These are phyloP conservation scores for Salvelinus namaycush DNA, from an alignment of 2,113 vertebrate genomes.

Conservation along the genomic window DNA sequence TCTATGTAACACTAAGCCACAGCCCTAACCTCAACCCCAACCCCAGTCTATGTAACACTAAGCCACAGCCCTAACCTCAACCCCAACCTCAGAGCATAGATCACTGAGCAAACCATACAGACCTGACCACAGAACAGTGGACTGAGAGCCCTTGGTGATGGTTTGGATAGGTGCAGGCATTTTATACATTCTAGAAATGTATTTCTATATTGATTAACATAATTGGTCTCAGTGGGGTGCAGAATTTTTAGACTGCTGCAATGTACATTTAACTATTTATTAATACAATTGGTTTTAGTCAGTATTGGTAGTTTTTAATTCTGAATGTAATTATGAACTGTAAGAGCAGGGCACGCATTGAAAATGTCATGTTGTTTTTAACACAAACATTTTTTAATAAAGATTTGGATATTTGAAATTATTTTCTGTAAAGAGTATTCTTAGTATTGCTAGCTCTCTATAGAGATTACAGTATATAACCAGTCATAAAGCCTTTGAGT, in stretches of 20 bases:
- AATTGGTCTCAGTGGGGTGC: no score
- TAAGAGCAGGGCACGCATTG: background rate
- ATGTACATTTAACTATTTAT: background rate
- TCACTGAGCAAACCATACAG: no score
- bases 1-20: no score
- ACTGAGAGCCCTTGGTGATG: background rate
- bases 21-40: no score
- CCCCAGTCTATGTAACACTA: no score
- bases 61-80: no score
- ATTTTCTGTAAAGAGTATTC: background rate
- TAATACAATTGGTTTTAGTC: no score
- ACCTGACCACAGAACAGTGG: background rate
- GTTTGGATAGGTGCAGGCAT: background rate
- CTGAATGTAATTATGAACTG: background rate
- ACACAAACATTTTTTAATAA: background rate
- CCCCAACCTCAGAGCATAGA: no score
- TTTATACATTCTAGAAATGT: background rate
- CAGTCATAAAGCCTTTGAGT: constrained; percentile 8
- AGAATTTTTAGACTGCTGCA: background rate
- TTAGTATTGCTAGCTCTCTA: constrained; percentile 1
- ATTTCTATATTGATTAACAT: background rate
- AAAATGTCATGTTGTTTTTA: background rate
- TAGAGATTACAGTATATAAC: background rate
- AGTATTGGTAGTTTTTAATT: background rate
- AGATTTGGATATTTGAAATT: background rate